Percentiles rank a stretch among this genome's conserved stretches.
Conservation (phyloP, 1,140 invertebrate species). For the Portunus trituberculatus region DNA sequence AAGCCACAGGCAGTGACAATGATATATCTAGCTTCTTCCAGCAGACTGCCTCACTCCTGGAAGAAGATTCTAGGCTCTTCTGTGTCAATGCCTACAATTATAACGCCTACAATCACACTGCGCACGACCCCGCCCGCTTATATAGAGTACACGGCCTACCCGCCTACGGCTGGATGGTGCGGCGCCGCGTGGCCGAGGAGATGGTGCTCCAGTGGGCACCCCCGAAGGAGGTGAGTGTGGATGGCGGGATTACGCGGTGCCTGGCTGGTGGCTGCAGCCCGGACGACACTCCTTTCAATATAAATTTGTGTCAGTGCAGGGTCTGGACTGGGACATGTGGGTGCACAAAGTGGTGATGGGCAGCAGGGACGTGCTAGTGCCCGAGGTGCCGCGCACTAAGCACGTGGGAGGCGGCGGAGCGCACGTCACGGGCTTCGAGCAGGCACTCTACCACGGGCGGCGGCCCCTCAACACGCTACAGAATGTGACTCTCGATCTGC, state of each 20-base stretch:
- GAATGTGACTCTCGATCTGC: conserved; percentile 62
- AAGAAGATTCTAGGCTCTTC: conserved; percentile 40
- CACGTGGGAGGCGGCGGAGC: conserved; percentile 71
- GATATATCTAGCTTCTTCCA: conserved; percentile 70
- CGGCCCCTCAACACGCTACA: conserved; percentile 54
- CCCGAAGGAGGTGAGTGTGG: conserved; percentile 31
- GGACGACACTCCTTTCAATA: neutral
- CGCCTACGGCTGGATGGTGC: conserved; percentile 76
- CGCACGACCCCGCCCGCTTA: conserved; percentile 65
- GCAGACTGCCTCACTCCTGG: conserved; percentile 67
- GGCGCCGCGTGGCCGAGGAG: conserved; percentile 52
- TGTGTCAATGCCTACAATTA: conserved; percentile 77
- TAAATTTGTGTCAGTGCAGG: neutral
- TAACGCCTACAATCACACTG: conserved; percentile 74
- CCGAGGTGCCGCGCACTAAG: conserved; percentile 66
- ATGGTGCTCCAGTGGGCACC: conserved; percentile 70
- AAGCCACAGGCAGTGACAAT: too few species aligned
- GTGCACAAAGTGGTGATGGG: conserved; percentile 38
- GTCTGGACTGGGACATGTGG: conserved; percentile 70
- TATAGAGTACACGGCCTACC: conserved; percentile 68
- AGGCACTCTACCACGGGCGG: conserved; percentile 64
- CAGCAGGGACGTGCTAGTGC: conserved; percentile 65
- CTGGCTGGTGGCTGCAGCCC: neutral
- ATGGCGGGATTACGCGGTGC: neutral
- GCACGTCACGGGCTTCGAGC: conserved; percentile 72